Evolutionary conservation across 2,888 invertebrate genomes (phyloP), one percentile per base, ranked within the genome.

Genomic region (Agrotis exclamationis): DNA sequence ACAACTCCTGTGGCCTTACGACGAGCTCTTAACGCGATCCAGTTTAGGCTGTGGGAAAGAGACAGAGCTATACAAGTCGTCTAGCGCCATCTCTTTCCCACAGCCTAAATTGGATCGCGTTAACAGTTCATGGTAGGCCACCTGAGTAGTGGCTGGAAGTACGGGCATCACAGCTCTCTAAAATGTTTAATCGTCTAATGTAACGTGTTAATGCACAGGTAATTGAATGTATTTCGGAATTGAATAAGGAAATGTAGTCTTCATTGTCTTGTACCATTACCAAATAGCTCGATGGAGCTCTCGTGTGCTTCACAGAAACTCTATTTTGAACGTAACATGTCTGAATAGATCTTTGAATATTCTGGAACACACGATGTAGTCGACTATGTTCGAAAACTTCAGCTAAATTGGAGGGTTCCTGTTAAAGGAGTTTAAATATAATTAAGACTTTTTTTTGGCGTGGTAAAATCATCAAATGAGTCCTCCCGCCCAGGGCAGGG

Each of bases 371-470:
- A 44, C 18, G 20, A 16, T 9, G 47, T 44, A 44, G 47, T 28
- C 3, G 56, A 39, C 47, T n/a, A 22, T 44, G 16, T 53, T 28
- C 67, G 28, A 3, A 11, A 18, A 9, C n/a, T n/a, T n/a, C 18
- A 45, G 56, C 2, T 51, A 50, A 11, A 28, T 45, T 56, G 11
- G 18, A 51, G 13, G 18, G 57, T 54, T 39, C 54, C 14, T 28
- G 9, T 14, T 16, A 51, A 51, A 44, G 22, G 16, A 18, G 47
- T 20, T 0, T 9, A 39, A 39, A 1, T 16, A 6, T 4, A 71
- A 20, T 69, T 56, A 47, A 53, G 47, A 69, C 45, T 68, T 71
- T 22, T n/a, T n/a, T n/a, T n/a, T n/a, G n/a, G n/a, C n/a, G n/a
- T n/a, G n/a, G n/a, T n/a, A n/a, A n/a, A n/a, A n/a, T n/a, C n/a